Conservation (phyloP, 35 echinoderm and acorn worm species). For the Strongylocentrotus purpuratus region DNA sequence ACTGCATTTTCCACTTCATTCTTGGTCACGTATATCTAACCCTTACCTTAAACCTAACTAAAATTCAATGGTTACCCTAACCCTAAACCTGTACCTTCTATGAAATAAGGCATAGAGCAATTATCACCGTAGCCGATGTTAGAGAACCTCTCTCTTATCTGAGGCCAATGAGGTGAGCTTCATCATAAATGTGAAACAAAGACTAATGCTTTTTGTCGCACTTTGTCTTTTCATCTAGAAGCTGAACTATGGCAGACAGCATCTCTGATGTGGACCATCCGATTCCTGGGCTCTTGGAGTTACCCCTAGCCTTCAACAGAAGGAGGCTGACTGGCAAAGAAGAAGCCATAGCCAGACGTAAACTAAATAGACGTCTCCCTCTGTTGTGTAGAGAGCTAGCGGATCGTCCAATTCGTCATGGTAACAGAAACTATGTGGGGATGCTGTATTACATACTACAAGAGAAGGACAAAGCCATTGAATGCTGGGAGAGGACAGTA, state of each 20-base stretch:
- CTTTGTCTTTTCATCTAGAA: neutral
- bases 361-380: neutral
- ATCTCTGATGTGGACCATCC: neutral
- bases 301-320: neutral
- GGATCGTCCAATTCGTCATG: conserved; percentile 22
- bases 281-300: neutral
- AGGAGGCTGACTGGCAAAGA: neutral
- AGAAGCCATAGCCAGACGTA: neutral
- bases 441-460: neutral
- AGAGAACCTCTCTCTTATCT: too few species aligned
- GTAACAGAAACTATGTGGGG: conserved; percentile 6
- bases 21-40: too few species aligned
- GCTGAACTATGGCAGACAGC: neutral
- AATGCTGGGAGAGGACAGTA: conserved; percentile 32
- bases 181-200: too few species aligned
- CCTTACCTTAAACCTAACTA: too few species aligned
- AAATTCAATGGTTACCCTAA: too few species aligned
- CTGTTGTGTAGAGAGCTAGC: neutral
- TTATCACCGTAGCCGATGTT: too few species aligned
- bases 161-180: too few species aligned
- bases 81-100: too few species aligned
- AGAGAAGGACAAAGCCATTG: conserved; percentile 15
- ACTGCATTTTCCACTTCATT: too few species aligned
- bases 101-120: too few species aligned
- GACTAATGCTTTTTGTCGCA: neutral